Conservation (phyloP, 1,140 invertebrate genomes). For the Ostrea edulis region DNA sequence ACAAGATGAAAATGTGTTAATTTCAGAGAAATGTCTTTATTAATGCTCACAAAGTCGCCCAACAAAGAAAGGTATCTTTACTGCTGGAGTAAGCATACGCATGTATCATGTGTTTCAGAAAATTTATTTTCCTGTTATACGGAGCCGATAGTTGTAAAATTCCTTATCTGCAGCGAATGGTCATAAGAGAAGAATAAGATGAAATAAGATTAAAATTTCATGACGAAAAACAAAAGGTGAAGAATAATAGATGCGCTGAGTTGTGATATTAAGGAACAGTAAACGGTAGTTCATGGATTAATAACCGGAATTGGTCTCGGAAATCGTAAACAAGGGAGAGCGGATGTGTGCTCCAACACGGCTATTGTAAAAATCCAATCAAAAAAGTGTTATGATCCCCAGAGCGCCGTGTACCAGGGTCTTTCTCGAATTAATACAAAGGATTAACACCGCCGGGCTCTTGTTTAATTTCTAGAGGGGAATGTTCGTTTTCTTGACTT, state of each 20-base stretch:
- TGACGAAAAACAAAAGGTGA: background rate
- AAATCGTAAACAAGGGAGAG: background rate
- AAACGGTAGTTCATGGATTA: background rate
- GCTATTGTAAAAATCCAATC: constrained; percentile 30
- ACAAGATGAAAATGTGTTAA: no score
- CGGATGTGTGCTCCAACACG: background rate
- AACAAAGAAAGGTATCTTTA: background rate
- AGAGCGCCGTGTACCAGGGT: background rate
- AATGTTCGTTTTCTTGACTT: background rate
- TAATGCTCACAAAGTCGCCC: background rate
- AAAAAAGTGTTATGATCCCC: constrained; percentile 11
- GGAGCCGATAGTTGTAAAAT: background rate
- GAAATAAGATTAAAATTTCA: constrained; percentile 28
- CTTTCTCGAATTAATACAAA: background rate
- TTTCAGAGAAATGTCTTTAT: background rate
- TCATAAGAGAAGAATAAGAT: background rate
- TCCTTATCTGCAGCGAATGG: background rate
- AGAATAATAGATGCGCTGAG: background rate
- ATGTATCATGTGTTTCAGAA: background rate
- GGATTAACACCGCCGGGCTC: background rate
- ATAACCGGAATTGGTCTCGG: background rate
- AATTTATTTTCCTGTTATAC: constrained; percentile 9
- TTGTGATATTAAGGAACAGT: background rate
- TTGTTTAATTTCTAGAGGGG: background rate
- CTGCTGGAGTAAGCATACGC: background rate